Evolutionary conservation across 1,140 invertebrate species (phyloP).

Genomic region (Panagrolaimus sp.): DNA sequence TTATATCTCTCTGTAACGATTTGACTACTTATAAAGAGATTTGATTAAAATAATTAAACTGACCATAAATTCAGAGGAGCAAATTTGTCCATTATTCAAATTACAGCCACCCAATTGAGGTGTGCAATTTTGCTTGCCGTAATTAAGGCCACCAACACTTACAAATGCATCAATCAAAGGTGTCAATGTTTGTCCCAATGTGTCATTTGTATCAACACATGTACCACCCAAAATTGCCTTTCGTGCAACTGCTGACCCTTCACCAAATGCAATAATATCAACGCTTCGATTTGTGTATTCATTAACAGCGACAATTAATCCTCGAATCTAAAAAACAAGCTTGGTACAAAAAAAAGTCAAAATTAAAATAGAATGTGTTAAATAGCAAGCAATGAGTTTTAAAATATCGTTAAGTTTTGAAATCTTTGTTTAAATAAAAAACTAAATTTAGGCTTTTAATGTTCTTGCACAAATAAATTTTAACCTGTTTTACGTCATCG

Average conservation of each 20-base stretch:
- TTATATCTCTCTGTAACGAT: neutral
- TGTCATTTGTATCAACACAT: slow-evolving; percentile 49
- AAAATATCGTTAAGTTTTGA: too few species aligned
- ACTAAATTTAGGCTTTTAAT: too few species aligned
- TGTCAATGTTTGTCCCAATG: slow-evolving; percentile 42
- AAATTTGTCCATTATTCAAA: slow-evolving; percentile 45
- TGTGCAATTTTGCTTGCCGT: slow-evolving; percentile 44
- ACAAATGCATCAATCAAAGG: slow-evolving; percentile 42
- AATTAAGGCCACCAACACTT: slow-evolving; percentile 51
- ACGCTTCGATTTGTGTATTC: slow-evolving; percentile 52
- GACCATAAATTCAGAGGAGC: slow-evolving; percentile 35
- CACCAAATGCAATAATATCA: slow-evolving; percentile 56
- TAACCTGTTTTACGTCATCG: slow-evolving; percentile 54
- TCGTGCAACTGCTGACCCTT: slow-evolving; percentile 57
- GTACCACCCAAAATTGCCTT: slow-evolving; percentile 53
- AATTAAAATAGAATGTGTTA: neutral
- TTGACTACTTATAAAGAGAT: too few species aligned
- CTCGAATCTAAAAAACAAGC: slow-evolving; percentile 50
- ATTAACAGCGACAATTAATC: slow-evolving; percentile 52
- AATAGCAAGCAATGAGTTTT: neutral
- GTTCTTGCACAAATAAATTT: too few species aligned
- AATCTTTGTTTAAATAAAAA: too few species aligned
- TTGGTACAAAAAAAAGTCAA: neutral
- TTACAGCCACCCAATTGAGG: slow-evolving; percentile 47
- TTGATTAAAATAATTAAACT: too few species aligned